Conservation (phyloP, 2,888 invertebrate species). For the Bibio marci region DNA sequence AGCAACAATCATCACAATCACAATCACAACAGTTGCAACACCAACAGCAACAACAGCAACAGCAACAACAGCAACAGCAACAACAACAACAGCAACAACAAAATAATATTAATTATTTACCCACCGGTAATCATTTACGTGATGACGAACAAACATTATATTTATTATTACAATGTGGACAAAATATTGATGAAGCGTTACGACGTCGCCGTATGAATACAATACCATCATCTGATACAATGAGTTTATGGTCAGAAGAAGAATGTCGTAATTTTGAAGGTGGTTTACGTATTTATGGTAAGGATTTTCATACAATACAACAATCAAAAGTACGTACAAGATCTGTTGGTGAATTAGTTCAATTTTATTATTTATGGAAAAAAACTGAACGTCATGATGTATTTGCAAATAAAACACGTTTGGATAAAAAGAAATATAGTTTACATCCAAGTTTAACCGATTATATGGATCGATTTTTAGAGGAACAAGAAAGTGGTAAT, state of each 20-base stretch:
- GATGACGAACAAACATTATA: conserved; percentile 56
- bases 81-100: background rate
- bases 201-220: conserved; percentile 60
- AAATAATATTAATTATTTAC: conserved; percentile 36
- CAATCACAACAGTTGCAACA: background rate
- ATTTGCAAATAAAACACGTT: conserved; percentile 68
- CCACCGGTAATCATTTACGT: conserved; percentile 56
- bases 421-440: conserved; percentile 86
- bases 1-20: conserved; percentile 15
- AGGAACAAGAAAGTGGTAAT: conserved; percentile 52
- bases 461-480: conserved; percentile 84
- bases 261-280: conserved; percentile 95
- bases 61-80: no score
- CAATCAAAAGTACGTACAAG: conserved; percentile 82
- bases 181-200: conserved; percentile 86
- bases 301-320: conserved; percentile 90
- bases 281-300: conserved; percentile 82
- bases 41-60: no score
- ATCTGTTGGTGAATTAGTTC: conserved; percentile 90
- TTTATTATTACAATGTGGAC: conserved; percentile 79
- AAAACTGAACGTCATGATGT: conserved; percentile 92
- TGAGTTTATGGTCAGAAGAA: conserved; percentile 90
- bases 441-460: conserved; percentile 85
- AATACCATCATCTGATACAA: conserved; percentile 30
- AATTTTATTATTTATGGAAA: conserved; percentile 96